phyloP scores from a whole-genome alignment of 2,888 invertebrate species.

The Drosophila rellima region DNA sequence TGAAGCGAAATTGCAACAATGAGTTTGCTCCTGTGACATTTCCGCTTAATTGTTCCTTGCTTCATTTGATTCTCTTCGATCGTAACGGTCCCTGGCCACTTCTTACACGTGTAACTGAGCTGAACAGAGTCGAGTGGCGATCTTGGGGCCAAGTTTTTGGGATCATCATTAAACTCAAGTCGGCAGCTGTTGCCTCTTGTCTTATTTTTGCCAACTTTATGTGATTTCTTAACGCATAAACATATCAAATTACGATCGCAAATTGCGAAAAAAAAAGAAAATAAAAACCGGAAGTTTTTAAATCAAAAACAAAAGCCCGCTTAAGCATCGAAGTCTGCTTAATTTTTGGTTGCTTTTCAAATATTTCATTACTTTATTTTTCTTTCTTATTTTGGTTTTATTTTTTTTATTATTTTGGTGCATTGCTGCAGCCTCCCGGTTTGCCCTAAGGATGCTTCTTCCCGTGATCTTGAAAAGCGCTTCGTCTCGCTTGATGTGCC shows the following conservation, averaged over 20 bases:
- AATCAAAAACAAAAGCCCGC: slow-evolving; percentile 53
- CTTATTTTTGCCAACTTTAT: slow-evolving; percentile 51
- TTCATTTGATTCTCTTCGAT: slow-evolving; percentile 23
- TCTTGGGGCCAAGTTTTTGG: slow-evolving; percentile 2
- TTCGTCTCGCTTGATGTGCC: slow-evolving; percentile 62
- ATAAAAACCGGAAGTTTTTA: slow-evolving; percentile 72
- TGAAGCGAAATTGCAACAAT: slow-evolving; percentile 60
- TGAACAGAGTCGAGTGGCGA: not conserved
- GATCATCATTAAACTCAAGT: slow-evolving; percentile 24
- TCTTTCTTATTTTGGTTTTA: not conserved
- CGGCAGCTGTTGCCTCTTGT: slow-evolving; percentile 55
- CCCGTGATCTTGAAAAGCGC: slow-evolving; percentile 40
- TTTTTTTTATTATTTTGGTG: slow-evolving; percentile 6
- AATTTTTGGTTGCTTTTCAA: slow-evolving; percentile 18
- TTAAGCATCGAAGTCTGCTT: slow-evolving; percentile 18
- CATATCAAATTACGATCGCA: slow-evolving; percentile 74
- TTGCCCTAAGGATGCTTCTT: slow-evolving; percentile 42
- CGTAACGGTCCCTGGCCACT: slow-evolving; percentile 28
- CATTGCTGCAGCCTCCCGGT: slow-evolving; percentile 20
- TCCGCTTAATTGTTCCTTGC: slow-evolving; percentile 67
- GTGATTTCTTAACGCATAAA: slow-evolving; percentile 71
- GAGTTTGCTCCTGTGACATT: slow-evolving; percentile 59
- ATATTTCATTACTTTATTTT: slow-evolving; percentile 10
- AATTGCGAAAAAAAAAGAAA: slow-evolving; percentile 26
- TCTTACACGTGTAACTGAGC: slow-evolving; percentile 34